phyloP scores from a whole-genome alignment of 2,113 vertebrate species.

The Mixornis gularis region DNA sequence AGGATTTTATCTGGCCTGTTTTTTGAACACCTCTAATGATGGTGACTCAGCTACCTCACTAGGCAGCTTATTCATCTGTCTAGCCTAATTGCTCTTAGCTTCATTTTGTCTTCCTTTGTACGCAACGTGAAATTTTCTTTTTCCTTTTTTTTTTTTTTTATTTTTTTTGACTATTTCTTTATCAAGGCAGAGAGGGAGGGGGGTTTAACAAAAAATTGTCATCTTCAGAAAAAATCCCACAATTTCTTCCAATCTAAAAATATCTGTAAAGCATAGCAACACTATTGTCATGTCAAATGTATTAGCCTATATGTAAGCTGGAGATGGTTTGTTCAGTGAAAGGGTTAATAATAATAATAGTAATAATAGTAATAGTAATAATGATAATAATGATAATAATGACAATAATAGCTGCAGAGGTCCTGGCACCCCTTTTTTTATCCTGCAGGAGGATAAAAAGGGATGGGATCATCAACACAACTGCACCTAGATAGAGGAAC shows the following conservation, averaged over 20 bases:
- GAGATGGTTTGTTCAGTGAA: not conserved
- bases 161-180: not conserved
- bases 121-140: not conserved
- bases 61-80: constrained; percentile 60
- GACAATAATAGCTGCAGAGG: not conserved
- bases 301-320: not conserved
- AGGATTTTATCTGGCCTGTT: constrained; percentile 64
- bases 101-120: constrained; percentile 41
- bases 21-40: constrained; percentile 68
- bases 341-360: not conserved
- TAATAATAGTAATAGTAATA: too few relatives aligned
- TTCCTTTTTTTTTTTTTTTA: not conserved
- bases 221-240: not conserved
- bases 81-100: constrained; percentile 56
- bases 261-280: not conserved
- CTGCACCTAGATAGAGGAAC: not conserved
- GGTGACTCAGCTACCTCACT: constrained; percentile 65
- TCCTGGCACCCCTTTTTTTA: not conserved
- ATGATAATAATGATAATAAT: not conserved
- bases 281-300: not conserved
- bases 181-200: rapidly evolving
- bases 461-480: not conserved
- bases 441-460: not conserved
- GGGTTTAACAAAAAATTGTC: not conserved
- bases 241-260: not conserved